A percentile compares a stretch with the other conserved stretches of the same genome.
phyloP scores from a whole-genome alignment of 2,797 vertebrate genomes.

The Periparus ater region DNA sequence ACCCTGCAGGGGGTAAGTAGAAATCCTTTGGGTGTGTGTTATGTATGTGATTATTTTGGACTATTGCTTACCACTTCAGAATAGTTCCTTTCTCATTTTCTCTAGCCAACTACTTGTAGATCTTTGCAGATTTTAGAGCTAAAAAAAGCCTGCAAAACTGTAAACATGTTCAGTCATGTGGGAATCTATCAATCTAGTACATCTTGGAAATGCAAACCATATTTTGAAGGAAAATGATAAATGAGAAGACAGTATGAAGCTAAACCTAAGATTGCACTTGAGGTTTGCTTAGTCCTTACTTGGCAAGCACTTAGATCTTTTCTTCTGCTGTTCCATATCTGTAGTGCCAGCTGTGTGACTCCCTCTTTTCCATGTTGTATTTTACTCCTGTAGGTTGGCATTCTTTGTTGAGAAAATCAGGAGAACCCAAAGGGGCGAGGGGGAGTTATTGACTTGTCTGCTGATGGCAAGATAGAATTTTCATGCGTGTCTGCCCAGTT shows the following conservation, averaged over 20 bases:
- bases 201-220: constrained; percentile 59
- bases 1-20: not conserved
- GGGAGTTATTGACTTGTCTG: not conserved
- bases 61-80: not conserved
- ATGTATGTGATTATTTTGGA: not conserved
- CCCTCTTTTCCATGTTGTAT: not conserved
- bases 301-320: not conserved
- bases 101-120: constrained; percentile 33
- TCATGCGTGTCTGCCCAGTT: not conserved
- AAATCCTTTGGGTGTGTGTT: not conserved
- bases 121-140: constrained; percentile 47
- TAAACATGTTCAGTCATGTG: constrained; percentile 54
- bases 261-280: constrained; percentile 20
- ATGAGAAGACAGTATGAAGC: constrained; percentile 30
- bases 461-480: not conserved
- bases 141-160: constrained; percentile 51
- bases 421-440: not conserved
- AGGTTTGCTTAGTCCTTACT: constrained; percentile 18
- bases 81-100: not conserved
- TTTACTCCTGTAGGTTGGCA: not conserved
- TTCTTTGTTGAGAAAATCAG: not conserved
- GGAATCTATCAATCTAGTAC: constrained; percentile 36
- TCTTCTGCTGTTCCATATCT: not conserved
- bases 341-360: not conserved
- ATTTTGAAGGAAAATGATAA: constrained; percentile 56